A percentile compares a stretch with the other conserved stretches of the same genome.
Conservation (phyloP, 2,888 invertebrate genomes). For the Subacronicta megacephala region DNA sequence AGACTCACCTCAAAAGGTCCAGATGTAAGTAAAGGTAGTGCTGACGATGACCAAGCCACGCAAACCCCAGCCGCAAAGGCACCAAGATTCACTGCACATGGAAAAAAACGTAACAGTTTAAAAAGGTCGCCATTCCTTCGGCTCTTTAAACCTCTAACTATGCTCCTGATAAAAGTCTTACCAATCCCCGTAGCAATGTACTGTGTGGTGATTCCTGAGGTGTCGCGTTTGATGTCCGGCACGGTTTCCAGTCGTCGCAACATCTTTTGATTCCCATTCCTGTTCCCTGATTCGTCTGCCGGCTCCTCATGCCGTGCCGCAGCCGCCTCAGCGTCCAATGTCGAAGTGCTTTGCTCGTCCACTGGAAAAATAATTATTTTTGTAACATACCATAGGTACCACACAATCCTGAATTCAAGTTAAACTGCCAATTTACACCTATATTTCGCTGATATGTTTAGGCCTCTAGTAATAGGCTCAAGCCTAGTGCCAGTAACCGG, state of each 20-base stretch:
- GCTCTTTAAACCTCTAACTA: too few relatives aligned
- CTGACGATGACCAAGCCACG: conserved; percentile 90
- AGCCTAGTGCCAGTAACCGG: too few relatives aligned
- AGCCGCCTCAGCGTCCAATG: conserved; percentile 55
- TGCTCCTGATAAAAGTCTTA: conserved; percentile 41
- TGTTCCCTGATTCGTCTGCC: conserved; percentile 45
- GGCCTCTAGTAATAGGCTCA: too few relatives aligned
- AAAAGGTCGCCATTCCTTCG: too few relatives aligned
- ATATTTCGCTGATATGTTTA: too few relatives aligned
- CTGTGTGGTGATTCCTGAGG: conserved; percentile 84
- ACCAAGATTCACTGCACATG: conserved; percentile 87
- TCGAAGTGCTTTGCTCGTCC: conserved; percentile 65
- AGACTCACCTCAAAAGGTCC: conserved; percentile 61
- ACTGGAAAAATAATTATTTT: conserved; percentile 59
- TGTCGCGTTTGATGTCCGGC: conserved; percentile 84
- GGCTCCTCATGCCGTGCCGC: conserved; percentile 38
- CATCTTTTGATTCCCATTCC: conserved; percentile 72
- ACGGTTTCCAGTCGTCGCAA: conserved; percentile 79
- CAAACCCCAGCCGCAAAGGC: conserved; percentile 89
- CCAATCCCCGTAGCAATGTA: conserved; percentile 85
- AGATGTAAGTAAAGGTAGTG: conserved; percentile 78
- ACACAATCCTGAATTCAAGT: too few relatives aligned
- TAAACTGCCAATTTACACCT: too few relatives aligned
- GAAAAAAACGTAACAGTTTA: too few relatives aligned
- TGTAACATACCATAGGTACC: too few relatives aligned